Evolutionary conservation across 2,797 vertebrate species (phyloP).

Genomic region (Sebastes iracundus): DNA sequence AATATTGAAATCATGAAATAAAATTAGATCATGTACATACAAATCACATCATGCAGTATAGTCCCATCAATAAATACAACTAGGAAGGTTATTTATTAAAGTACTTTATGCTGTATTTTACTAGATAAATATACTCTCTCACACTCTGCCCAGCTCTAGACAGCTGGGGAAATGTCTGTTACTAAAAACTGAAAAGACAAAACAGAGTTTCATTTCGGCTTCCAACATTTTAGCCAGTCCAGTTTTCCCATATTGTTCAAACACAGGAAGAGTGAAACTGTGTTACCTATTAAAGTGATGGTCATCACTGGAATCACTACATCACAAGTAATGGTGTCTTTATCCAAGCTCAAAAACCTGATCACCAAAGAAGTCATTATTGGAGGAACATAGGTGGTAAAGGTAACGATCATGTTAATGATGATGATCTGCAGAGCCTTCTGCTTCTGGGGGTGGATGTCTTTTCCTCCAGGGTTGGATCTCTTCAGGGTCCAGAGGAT

Average conservation of each 20-base stretch:
- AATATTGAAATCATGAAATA: background rate
- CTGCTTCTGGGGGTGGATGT: conserved; percentile 54
- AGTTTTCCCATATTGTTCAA: conserved; percentile 15
- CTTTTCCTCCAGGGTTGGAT: conserved; percentile 17
- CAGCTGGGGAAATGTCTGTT: background rate
- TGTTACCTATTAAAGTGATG: background rate
- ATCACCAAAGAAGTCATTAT: background rate
- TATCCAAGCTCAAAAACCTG: background rate
- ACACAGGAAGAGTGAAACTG: background rate
- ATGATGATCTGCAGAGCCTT: conserved; percentile 43
- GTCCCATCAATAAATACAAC: background rate
- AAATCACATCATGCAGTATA: background rate
- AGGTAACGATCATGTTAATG: conserved; percentile 28
- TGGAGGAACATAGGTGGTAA: conserved; percentile 40
- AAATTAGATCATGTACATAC: background rate
- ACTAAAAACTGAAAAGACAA: background rate
- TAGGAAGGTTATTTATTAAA: background rate
- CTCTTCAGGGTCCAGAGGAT: conserved; percentile 43
- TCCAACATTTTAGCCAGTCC: conserved; percentile 12
- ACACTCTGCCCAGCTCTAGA: background rate
- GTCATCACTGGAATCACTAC: background rate
- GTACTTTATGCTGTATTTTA: background rate
- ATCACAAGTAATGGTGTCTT: background rate
- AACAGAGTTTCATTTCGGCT: background rate
- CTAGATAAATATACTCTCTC: background rate